Evolutionary conservation across 2,888 invertebrate genomes (phyloP).

Genomic region (Silvanus unidentatus): DNA sequence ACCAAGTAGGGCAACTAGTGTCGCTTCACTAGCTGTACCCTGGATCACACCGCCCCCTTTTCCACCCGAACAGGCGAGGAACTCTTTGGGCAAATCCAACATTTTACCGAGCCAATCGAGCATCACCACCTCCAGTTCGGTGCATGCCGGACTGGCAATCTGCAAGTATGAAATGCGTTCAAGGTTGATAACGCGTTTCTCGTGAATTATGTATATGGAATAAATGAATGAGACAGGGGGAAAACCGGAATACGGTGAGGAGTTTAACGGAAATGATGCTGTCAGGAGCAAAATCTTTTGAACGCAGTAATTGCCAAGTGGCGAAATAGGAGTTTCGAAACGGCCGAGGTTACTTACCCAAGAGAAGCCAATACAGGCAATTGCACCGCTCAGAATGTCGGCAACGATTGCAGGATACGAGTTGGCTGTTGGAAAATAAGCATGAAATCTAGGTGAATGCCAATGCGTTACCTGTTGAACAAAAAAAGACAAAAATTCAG

Average conservation of each 20-base stretch:
- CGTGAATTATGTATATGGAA: too few species aligned
- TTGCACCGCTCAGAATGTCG: slow-evolving; percentile 90
- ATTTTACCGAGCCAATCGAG: slow-evolving; percentile 94
- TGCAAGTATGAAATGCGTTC: slow-evolving; percentile 45
- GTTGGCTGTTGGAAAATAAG: slow-evolving; percentile 90
- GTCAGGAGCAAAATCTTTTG: not conserved
- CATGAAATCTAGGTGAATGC: slow-evolving; percentile 94
- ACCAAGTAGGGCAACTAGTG: slow-evolving; percentile 84
- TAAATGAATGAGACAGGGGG: not conserved
- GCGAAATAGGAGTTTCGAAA: too few species aligned
- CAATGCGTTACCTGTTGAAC: slow-evolving; percentile 74
- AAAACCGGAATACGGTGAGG: slow-evolving; percentile 1
- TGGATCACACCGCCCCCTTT: slow-evolving; percentile 86
- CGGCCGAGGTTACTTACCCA: slow-evolving; percentile 65
- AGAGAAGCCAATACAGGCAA: slow-evolving; percentile 92
- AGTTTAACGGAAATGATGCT: not conserved
- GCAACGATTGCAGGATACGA: slow-evolving; percentile 92
- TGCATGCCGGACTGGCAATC: slow-evolving; percentile 93
- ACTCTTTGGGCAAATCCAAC: slow-evolving; percentile 77
- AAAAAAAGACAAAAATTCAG: slow-evolving; percentile 6
- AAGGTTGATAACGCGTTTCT: slow-evolving; percentile 3
- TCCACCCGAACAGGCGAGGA: slow-evolving; percentile 72
- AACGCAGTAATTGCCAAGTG: too few species aligned
- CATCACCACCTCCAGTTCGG: slow-evolving; percentile 92
- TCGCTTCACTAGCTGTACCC: slow-evolving; percentile 93